Evolutionary conservation across 35 echinoderm and acorn worm species (phyloP), one percentile per base, ranked within the genome.

Genomic region (Ophioderma brevispina): DNA sequence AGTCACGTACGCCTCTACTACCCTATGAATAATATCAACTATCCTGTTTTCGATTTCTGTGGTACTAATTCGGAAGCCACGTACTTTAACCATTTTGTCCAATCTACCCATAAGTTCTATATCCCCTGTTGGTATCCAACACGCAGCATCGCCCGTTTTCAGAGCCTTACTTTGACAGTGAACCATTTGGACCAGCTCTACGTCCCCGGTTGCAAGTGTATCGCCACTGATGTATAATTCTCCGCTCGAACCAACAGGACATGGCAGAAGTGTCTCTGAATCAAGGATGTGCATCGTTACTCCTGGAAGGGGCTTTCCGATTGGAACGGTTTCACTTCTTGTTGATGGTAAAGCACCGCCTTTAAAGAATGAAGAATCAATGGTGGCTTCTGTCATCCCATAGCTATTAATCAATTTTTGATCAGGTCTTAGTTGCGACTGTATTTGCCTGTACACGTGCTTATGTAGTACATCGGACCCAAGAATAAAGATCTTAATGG

Each of bases 71-170:
- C 59, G 10, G 59, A 70, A 70, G n/a, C 59, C 59, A 3, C 59
- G 33, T 13, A 80, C 1, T 80, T 80, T 80, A 80, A 80, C 78
- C 38, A 80, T 80, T 15, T 80, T 40, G 78, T 80, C 78, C n/a
- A 80, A 80, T 80, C 78, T 80, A 34, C 78, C 78, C 17, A 80
- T 80, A 33, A 70, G 59, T 25, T 70, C 59, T 25, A 70, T 70
- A 70, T 70, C 59, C n/a, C 59, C 59, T 25, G 59, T 80, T 80
- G 78, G 78, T 80, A 80, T 15, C 78, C 78, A 80, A 80, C 78
- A 23, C 1, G 13, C 34, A 13, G 23, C 5, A 70, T 70, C 59
- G 3, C 59, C 59, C 6, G 59, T 70, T 25, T 25, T 70, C 5
- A 80, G 78, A 34, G 78, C 32, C 78, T n/a, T 77, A 31, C 28